Conservation (phyloP, 1,140 invertebrate genomes). For the Aphaenogaster ashmeadi region DNA sequence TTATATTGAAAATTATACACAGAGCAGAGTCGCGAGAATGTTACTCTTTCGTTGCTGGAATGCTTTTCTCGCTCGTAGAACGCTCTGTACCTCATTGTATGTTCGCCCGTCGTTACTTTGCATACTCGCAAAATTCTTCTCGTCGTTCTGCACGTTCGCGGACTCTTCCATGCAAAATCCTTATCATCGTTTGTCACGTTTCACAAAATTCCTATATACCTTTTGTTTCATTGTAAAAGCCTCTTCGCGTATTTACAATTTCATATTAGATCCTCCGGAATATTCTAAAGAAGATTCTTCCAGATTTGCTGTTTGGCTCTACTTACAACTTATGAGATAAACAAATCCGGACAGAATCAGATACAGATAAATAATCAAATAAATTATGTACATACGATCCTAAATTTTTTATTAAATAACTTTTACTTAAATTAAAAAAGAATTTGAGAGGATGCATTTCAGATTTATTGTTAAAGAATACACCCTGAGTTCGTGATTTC, state of each 20-base stretch:
- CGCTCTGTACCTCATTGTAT: conserved; percentile 52
- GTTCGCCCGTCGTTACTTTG: conserved; percentile 44
- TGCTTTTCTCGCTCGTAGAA: conserved; percentile 49
- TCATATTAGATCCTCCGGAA: not conserved
- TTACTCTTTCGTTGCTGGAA: conserved; percentile 54
- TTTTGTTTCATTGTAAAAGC: conserved; percentile 21
- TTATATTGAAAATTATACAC: conserved; percentile 60
- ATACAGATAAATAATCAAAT: conserved; percentile 7
- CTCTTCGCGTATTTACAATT: conserved; percentile 1
- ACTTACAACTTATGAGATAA: not conserved
- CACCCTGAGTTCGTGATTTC: not conserved
- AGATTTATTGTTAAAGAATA: conserved; percentile 32
- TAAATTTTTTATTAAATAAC: conserved; percentile 2
- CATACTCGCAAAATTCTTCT: conserved; percentile 60
- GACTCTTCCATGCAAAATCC: conserved; percentile 48
- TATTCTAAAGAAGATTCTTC: conserved; percentile 6
- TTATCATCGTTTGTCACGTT: conserved; percentile 54
- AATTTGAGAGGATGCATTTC: not conserved
- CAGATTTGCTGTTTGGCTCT: not conserved
- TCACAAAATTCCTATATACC: conserved; percentile 30
- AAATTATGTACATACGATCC: not conserved
- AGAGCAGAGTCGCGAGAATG: conserved; percentile 46
- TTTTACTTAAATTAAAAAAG: conserved; percentile 13
- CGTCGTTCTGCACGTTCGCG: conserved; percentile 41
- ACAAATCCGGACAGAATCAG: not conserved